Evolutionary conservation across 1,140 invertebrate species (phyloP).

Genomic region (Liolophura sinensis): DNA sequence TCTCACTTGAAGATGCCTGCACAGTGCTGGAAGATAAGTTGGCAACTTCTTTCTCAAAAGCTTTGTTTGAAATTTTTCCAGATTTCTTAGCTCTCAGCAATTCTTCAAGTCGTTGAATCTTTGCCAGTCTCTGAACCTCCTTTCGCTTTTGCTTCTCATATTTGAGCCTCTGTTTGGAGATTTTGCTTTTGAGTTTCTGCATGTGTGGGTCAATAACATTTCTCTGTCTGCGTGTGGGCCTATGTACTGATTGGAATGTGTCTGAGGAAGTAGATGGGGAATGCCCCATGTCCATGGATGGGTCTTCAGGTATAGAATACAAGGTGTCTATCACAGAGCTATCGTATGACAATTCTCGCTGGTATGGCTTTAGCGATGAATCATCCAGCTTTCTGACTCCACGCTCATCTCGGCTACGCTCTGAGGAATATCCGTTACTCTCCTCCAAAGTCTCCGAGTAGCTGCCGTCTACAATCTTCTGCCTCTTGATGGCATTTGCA

Average conservation of each 20-base stretch:
- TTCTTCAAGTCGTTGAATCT: conserved; percentile 47
- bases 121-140: conserved; percentile 36
- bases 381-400: background rate
- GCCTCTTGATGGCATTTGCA: conserved; percentile 13
- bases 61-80: conserved; percentile 35
- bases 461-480: conserved; percentile 2
- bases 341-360: background rate
- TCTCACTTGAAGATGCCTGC: conserved; percentile 9
- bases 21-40: conserved; percentile 39
- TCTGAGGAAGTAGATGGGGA: conserved; percentile 16
- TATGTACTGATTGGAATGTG: background rate
- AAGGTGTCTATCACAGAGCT: conserved; percentile 11
- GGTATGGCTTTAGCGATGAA: background rate
- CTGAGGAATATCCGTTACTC: background rate
- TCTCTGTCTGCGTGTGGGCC: too few species aligned
- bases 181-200: conserved; percentile 18
- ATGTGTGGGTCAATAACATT: conserved; percentile 14
- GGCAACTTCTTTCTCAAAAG: conserved; percentile 33
- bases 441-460: background rate
- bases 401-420: background rate
- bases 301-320: conserved; percentile 36
- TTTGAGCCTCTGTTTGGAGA: conserved; percentile 18
- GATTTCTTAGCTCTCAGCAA: conserved; percentile 37
- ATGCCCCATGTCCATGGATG: conserved; percentile 16
- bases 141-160: conserved; percentile 3